Evolutionary conservation across 2,113 vertebrate genomes (phyloP).

Genomic region (Chunga burmeisteri): DNA sequence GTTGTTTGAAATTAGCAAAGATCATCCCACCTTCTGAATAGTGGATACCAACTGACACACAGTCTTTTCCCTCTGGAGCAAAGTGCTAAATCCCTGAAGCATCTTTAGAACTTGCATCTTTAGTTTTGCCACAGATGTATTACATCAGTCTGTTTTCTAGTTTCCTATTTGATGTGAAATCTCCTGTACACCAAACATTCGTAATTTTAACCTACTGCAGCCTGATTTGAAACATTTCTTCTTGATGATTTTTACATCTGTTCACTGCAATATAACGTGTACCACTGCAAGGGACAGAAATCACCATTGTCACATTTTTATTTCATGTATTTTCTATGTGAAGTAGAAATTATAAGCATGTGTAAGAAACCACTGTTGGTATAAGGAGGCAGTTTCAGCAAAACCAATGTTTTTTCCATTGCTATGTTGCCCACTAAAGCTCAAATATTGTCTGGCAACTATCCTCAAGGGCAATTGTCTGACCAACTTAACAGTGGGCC

Average conservation of each 20-base stretch:
- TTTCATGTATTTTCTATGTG: background rate
- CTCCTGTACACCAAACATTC: background rate
- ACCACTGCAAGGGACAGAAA: background rate
- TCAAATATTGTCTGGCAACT: conserved; percentile 44
- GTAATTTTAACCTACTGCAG: background rate
- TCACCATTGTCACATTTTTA: background rate
- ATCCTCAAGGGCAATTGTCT: conserved; percentile 40
- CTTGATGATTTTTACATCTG: background rate
- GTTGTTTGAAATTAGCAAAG: background rate
- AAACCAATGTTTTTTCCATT: background rate
- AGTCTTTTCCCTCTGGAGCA: background rate
- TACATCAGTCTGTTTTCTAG: background rate
- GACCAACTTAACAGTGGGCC: conserved; percentile 50
- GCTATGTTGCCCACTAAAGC: background rate
- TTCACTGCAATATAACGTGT: background rate
- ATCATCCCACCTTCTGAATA: background rate
- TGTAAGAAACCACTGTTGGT: background rate
- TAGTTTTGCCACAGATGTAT: background rate
- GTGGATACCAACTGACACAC: background rate
- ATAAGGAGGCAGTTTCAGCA: background rate
- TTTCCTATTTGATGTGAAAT: background rate
- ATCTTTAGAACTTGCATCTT: background rate
- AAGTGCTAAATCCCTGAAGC: background rate
- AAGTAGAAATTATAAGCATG: background rate
- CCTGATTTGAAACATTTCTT: background rate